Evolutionary conservation across 1,140 invertebrate genomes (phyloP).

Genomic region (Lerema accius): DNA sequence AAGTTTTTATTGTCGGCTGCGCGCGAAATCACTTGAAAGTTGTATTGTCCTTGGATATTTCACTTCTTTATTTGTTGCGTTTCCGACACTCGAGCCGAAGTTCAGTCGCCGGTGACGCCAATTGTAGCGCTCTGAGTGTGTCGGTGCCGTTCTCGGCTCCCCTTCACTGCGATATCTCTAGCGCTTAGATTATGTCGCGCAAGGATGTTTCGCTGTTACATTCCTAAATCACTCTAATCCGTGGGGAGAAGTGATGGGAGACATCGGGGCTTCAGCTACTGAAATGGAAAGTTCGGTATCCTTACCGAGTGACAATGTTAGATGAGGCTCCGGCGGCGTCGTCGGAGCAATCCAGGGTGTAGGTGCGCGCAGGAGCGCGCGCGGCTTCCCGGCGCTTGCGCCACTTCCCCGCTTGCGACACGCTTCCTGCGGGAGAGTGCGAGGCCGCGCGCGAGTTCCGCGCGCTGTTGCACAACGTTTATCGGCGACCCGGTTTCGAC

Average conservation of each 20-base stretch:
- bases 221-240: slow-evolving; percentile 25
- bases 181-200: slow-evolving; percentile 47
- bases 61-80: slow-evolving; percentile 78
- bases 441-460: slow-evolving; percentile 70
- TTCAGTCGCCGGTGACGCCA: slow-evolving; percentile 67
- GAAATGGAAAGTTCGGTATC: slow-evolving; percentile 35
- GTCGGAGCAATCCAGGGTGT: slow-evolving; percentile 61
- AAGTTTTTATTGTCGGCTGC: slow-evolving; percentile 81
- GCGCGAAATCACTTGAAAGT: slow-evolving; percentile 82
- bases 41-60: slow-evolving; percentile 81
- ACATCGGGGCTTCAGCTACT: slow-evolving; percentile 22
- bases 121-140: slow-evolving; percentile 63
- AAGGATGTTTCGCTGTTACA: slow-evolving; percentile 34
- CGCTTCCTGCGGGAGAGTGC: slow-evolving; percentile 76
- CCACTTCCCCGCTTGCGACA: slow-evolving; percentile 77
- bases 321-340: slow-evolving; percentile 51
- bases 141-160: slow-evolving; percentile 54
- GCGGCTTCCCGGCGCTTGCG: slow-evolving; percentile 69
- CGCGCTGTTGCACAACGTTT: slow-evolving; percentile 71
- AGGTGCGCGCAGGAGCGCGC: slow-evolving; percentile 60
- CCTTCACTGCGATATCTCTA: slow-evolving; percentile 65
- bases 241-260: background rate
- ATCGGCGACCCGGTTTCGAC: slow-evolving; percentile 71
- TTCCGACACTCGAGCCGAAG: slow-evolving; percentile 75
- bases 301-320: slow-evolving; percentile 63